Percentiles rank a stretch among this genome's conserved stretches.
These are phyloP conservation scores for Coptodon rendalli DNA, from an alignment of 2,113 vertebrate genomes.

Conservation along the genomic window DNA sequence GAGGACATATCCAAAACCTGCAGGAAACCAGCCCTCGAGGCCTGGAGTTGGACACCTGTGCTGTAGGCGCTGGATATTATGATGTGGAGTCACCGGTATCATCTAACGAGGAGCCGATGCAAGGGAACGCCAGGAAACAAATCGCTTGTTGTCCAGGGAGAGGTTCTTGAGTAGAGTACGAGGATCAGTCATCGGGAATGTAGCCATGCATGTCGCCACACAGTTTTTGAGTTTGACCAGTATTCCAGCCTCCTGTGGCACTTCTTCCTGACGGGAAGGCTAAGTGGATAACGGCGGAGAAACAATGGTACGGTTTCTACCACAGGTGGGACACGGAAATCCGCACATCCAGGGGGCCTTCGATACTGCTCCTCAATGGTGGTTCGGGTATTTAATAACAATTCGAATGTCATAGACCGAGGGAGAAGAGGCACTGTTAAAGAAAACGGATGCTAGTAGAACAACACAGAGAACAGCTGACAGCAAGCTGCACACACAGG, in stretches of 20 bases:
- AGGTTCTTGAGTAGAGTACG: background rate
- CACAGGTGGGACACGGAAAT: background rate
- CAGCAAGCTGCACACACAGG: too few species aligned
- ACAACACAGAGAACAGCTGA: too few species aligned
- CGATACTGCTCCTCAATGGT: accelerated
- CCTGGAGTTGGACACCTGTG: too few species aligned
- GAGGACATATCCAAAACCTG: too few species aligned
- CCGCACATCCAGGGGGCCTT: background rate
- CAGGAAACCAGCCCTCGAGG: too few species aligned
- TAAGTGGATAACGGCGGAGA: background rate
- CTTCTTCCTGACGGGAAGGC: background rate
- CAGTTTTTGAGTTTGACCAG: background rate
- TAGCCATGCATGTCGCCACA: background rate
- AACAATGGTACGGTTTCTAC: background rate
- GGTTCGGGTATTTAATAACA: accelerated
- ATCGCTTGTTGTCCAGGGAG: background rate
- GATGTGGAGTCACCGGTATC: background rate
- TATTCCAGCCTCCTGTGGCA: background rate
- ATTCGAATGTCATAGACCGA: too few species aligned
- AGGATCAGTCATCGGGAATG: background rate
- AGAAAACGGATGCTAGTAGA: too few species aligned
- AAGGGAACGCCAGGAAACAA: background rate
- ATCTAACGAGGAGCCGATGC: background rate
- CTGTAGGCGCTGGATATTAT: background rate
- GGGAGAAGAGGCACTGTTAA: too few species aligned